Conservation (phyloP, 2,113 vertebrate species). For the Orientallactaga bullata region DNA sequence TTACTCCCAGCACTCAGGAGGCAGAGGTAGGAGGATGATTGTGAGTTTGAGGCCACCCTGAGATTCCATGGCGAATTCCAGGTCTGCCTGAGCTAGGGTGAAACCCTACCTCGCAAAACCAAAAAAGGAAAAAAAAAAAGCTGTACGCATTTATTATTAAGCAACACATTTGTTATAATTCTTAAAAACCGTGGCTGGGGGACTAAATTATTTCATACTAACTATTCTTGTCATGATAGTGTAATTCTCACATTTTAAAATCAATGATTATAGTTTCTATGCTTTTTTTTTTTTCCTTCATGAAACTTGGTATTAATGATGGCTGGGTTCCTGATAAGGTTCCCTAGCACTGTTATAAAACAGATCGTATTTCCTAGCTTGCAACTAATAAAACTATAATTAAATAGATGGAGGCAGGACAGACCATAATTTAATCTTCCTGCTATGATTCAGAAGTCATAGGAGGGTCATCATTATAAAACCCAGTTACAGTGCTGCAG, state of each 20-base stretch:
- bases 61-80: no score
- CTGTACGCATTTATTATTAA: neutral
- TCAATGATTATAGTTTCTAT: neutral
- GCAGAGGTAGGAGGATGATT: no score
- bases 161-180: neutral
- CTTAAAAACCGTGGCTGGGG: neutral
- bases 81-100: no score
- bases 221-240: slow-evolving; percentile 35
- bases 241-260: slow-evolving; percentile 41
- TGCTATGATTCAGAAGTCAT: slow-evolving; percentile 60
- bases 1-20: no score
- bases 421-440: slow-evolving; percentile 59
- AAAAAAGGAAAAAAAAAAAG: no score
- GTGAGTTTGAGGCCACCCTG: no score
- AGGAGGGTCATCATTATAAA: slow-evolving; percentile 39
- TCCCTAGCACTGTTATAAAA: slow-evolving; percentile 33
- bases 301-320: neutral
- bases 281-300: neutral
- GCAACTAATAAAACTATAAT: slow-evolving; percentile 73
- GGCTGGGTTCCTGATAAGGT: neutral
- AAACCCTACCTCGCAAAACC: no score
- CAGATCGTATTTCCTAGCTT: slow-evolving; percentile 37
- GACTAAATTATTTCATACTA: slow-evolving; percentile 7
- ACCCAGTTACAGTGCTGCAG: neutral
- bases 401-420: slow-evolving; percentile 55